phyloP scores from a whole-genome alignment of 2,888 invertebrate genomes.

The Acleris sparsana region DNA sequence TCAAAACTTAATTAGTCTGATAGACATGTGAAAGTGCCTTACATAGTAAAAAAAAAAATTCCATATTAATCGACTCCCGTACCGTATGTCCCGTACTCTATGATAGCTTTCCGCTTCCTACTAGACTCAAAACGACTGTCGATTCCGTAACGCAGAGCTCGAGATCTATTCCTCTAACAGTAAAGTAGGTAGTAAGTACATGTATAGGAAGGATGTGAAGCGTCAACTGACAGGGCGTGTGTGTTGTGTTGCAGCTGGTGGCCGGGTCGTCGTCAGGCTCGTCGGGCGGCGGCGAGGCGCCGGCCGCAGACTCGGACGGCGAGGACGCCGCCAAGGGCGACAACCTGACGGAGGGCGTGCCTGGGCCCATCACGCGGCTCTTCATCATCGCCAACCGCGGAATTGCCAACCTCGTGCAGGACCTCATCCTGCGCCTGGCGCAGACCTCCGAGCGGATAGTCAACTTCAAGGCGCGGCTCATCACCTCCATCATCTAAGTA shows the following conservation, averaged over 20 bases:
- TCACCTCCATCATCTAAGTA: conserved; percentile 92
- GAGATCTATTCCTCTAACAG: too few species aligned
- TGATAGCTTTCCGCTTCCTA: too few species aligned
- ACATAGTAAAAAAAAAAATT: too few species aligned
- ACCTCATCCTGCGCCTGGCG: conserved; percentile 93
- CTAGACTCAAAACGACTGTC: too few species aligned
- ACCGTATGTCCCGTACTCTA: too few species aligned
- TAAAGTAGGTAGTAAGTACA: too few species aligned
- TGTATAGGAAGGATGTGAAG: background rate
- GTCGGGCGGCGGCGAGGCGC: conserved; percentile 79
- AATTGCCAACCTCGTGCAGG: conserved; percentile 93
- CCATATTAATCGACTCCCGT: too few species aligned
- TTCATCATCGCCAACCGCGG: conserved; percentile 95
- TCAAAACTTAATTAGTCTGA: too few species aligned
- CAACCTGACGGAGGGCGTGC: conserved; percentile 91
- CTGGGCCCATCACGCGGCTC: conserved; percentile 93
- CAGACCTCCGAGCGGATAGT: conserved; percentile 96
- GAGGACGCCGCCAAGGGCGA: conserved; percentile 85
- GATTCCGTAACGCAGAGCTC: too few species aligned
- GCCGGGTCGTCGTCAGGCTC: conserved; percentile 87
- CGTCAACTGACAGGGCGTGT: background rate
- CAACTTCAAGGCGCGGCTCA: conserved; percentile 95
- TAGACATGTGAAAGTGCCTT: too few species aligned
- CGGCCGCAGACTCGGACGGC: conserved; percentile 61
- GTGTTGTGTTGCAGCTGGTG: conserved; percentile 85